These are phyloP conservation scores for Uromys caudimaculatus DNA, from an alignment of 2,797 vertebrate species.

Conservation along the genomic window DNA sequence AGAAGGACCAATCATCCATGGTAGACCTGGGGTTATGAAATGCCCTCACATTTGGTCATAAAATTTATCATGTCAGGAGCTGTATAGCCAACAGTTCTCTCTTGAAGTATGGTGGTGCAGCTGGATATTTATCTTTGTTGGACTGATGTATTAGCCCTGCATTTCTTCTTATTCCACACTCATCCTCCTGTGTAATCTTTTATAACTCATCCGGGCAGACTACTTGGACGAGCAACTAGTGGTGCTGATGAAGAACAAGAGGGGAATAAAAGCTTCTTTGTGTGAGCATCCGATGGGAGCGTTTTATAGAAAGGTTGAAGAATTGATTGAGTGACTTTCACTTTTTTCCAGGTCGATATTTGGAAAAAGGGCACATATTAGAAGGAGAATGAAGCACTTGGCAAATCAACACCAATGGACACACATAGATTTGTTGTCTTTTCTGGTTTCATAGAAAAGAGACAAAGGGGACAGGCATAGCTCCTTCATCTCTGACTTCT, in stretches of 20 bases:
- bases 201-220: constrained; percentile 77
- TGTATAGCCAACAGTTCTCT: constrained; percentile 72
- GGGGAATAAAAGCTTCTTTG: background rate
- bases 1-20: constrained; percentile 81
- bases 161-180: constrained; percentile 79
- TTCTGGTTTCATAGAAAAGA: constrained; percentile 26
- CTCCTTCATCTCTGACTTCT: background rate
- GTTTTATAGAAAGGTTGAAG: constrained; percentile 11
- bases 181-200: constrained; percentile 65
- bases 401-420: background rate
- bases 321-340: constrained; percentile 13
- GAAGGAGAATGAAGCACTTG: constrained; percentile 11
- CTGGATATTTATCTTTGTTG: constrained; percentile 86
- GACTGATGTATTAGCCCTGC: constrained; percentile 76
- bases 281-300: background rate
- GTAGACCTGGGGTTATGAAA: constrained; percentile 83
- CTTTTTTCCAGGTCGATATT: constrained; percentile 12
- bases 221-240: constrained; percentile 75
- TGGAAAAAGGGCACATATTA: constrained; percentile 46
- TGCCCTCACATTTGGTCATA: constrained; percentile 84
- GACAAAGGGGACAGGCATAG: background rate
- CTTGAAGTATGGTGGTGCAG: constrained; percentile 77
- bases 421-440: background rate
- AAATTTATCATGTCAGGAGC: constrained; percentile 86
- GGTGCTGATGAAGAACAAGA: constrained; percentile 45